Evolutionary conservation across 2,888 invertebrate genomes (phyloP), one percentile per base, ranked within the genome.

Genomic region (Orthonevra nobilis): DNA sequence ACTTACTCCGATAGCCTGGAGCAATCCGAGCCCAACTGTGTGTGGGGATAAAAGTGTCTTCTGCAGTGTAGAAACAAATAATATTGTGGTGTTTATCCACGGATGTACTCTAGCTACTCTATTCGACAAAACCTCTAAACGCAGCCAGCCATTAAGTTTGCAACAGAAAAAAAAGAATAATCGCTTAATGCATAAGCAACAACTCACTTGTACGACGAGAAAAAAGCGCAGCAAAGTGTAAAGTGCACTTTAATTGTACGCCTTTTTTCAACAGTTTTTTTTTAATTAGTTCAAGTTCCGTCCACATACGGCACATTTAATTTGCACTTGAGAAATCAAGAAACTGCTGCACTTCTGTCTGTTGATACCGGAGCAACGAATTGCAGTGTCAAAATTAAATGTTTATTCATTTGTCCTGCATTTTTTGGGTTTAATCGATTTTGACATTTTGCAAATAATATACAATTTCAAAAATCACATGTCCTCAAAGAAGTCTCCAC

Each of bases 221-320:
- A 61, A 70, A n/a, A n/a, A n/a, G n/a, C 34, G 54, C 46, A 46
- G 54, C 50, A 50, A 38, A 70, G 23, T 72, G 42, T 30, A 46
- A 63, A 63, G 19, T n/a, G 32, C 52, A 72, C 63, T 63, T 72
- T 72, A 72, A 72, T 72, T 56, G 12, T 46, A 42, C 46, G 23
- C 36, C n/a, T 52, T 61, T 85, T 86, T 85, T 86, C 86, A 87
- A 87, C 87, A 87, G 87, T 87, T 88, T 88, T 87, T 88, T 88
- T 86, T 88, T 85, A 88, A 88, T 87, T 87, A 86, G 86, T 85
- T 86, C 86, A 87, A 86, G 54, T 56, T 36, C 44, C 36, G 30
- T 60, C 46, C 4, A 42, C 50, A n/a, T n/a, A 6, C 1, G 42
- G 1, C 32, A 26, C 70, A 60, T 70, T 63, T 58, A 38, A 64